Percentiles rank a stretch among this genome's conserved stretches.
These are phyloP conservation scores for Atractosteus spatula DNA, from an alignment of 2,113 vertebrate genomes.

Conservation along the genomic window DNA sequence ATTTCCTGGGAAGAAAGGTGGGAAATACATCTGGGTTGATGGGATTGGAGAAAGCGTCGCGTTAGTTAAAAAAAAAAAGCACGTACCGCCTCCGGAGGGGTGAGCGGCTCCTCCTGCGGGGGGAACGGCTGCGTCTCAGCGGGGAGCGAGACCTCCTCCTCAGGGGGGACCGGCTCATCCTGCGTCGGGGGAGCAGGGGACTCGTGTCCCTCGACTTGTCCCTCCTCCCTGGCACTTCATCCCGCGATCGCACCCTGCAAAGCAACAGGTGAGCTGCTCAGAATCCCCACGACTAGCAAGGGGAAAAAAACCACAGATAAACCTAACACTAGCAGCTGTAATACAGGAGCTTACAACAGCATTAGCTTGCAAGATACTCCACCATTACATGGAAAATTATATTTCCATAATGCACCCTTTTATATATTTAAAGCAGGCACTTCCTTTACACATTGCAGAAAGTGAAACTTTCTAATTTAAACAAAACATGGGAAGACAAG, in stretches of 20 bases:
- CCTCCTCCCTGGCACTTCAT: conserved; percentile 66
- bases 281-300: neutral
- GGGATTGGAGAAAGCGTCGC: too few species aligned
- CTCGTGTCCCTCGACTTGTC: conserved; percentile 44
- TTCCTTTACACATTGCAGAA: too few species aligned
- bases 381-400: neutral
- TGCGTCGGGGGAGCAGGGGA: conserved; percentile 58
- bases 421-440: too few species aligned
- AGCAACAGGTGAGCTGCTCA: conserved; percentile 9
- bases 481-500: too few species aligned
- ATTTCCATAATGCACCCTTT: too few species aligned
- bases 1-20: too few species aligned
- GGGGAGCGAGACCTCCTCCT: conserved; percentile 72
- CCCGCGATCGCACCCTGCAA: conserved; percentile 70
- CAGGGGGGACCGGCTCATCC: conserved; percentile 78
- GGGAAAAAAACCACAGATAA: neutral
- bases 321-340: neutral
- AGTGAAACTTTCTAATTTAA: too few species aligned
- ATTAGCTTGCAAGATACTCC: neutral
- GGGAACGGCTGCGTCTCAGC: conserved; percentile 77
- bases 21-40: too few species aligned
- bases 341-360: neutral
- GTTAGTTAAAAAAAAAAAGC: too few species aligned
- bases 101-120: conserved; percentile 83
- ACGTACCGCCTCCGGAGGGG: conserved; percentile 79